Base-by-base conservation (phyloP, 2,797 vertebrate species). In the Sebastolobus alascanus region DNA sequence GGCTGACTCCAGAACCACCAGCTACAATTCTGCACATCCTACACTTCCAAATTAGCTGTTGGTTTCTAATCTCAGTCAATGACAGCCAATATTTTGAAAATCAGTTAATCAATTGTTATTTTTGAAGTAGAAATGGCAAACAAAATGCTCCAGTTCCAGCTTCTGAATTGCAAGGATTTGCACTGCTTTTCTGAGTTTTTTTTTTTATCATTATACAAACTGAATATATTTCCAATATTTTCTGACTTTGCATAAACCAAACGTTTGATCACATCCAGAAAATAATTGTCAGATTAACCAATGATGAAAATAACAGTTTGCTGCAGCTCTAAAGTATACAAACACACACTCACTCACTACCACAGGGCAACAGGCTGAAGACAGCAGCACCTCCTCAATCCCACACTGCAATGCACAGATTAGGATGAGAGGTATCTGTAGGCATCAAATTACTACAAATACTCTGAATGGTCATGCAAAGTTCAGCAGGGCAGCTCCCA, bases 381-480 rank as follows among this genome's bases (percentile, higher is more conserved):
- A 69, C 65, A 75, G 73, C 78, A 75, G 50, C 68, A 56, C 25
- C 52, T 79, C 60, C 37, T 81, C 43, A 31, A 7, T 10, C 67
- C 58, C n/a, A 46, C 56, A 7, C 63, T 59, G 64, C 54, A 75
- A 5, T 40, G 63, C 37, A 65, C 54, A 75, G 27, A 70, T 78
- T 1, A 16, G 43, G 25, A 50, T 65, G 31, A 77, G 40, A 55
- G n/a, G 46, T 3, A 13, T 33, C 18, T 43, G 40, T 4, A 20
- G 38, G 16, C n/a, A 68, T 8, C 35, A 1, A 63, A 68, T 73
- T 8, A 65, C 11, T 13, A 16, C 20, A 55, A 66, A 78, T 33
- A 16, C 29, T 50, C 3, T 0, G 11, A 43, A 18, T 29, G 1
- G 69, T n/a, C 69, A 25, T 50, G 77, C 58, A 76, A 76, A 86